These are phyloP conservation scores for Alloplasta piceator DNA, from an alignment of 2,888 invertebrate genomes.

Conservation along the genomic window DNA sequence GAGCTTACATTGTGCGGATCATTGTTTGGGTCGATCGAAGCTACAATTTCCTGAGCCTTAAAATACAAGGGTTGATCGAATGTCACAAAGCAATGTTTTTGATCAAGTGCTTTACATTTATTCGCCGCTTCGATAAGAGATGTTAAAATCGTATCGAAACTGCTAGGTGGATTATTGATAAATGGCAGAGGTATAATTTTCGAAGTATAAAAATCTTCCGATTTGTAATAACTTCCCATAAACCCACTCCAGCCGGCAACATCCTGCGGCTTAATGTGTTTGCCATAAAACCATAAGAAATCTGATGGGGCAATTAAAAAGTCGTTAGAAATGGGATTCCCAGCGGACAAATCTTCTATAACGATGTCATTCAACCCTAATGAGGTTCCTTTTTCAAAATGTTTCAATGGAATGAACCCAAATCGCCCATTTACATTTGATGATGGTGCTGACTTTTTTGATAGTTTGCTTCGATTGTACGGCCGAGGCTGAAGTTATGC, in stretches of 20 bases:
- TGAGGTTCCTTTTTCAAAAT: conserved; percentile 69
- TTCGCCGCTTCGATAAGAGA: conserved; percentile 69
- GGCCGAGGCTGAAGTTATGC: neutral
- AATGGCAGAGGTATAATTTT: conserved; percentile 73
- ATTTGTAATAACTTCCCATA: conserved; percentile 64
- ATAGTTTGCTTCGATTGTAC: neutral
- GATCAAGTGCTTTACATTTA: conserved; percentile 65
- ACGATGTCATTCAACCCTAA: conserved; percentile 69
- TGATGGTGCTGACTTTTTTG: conserved; percentile 60
- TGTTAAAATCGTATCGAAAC: conserved; percentile 73
- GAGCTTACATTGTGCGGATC: conserved; percentile 64
- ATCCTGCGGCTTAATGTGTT: conserved; percentile 65
- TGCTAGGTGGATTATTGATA: conserved; percentile 73
- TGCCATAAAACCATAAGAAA: conserved; percentile 72
- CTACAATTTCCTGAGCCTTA: conserved; percentile 72
- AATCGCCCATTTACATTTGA: conserved; percentile 67
- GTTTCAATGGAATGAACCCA: conserved; percentile 68
- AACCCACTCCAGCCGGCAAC: conserved; percentile 73
- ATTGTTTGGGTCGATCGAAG: conserved; percentile 67
- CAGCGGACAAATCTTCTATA: conserved; percentile 66
- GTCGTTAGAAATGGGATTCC: conserved; percentile 18
- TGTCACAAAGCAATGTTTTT: conserved; percentile 67
- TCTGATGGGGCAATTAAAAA: conserved; percentile 70
- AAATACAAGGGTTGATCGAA: too few species aligned
- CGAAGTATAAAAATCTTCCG: conserved; percentile 66